Base-by-base conservation (phyloP, 2,888 invertebrate species). In the Heliothis peltigera region DNA sequence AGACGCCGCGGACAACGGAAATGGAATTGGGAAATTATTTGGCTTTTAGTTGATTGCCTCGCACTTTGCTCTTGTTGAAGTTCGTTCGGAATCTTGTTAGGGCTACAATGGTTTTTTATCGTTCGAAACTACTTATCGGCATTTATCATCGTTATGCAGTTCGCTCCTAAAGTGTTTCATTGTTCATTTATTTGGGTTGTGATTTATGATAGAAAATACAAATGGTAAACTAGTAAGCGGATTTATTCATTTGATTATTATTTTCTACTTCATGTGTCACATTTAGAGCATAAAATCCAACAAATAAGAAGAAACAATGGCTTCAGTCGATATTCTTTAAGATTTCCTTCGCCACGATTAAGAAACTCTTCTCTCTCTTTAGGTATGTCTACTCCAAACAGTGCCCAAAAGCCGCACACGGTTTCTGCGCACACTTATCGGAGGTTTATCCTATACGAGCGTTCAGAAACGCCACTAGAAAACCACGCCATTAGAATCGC, bases 1-100 rank as follows among this genome's bases (percentile, higher is more conserved):
- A 79, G 81, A 80, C 81, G 81, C 83, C 79, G 80, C 84, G 87
- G 87, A 85, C 90, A 86, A 82, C 89, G 92, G 92, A 92, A 92
- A 94, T 93, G 91, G 89, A 89, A 93, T 93, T 93, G 91, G 92
- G 92, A 94, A 94, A 92, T 92, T 89, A 91, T 92, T 93, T 89
- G 84, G 92, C 94, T 94, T 94, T 94, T 94, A 94, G 94, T 86
- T 93, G 93, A 94, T 94, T 94, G 92, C 86, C 35, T 77, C 62
- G 60, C 81, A 78, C 79, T 79, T 79, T 46, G 46, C 52, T 71
- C 58, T 65, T 73, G 79, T 75, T 70, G 54, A 59, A 22, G 44
- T 72, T 59, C 46, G 19, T 35, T 51, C 1, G 15, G 28, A 18
- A 60, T 19, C 8, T 73, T 49, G 52, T 62, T 56, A 42, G 55